Conservation (phyloP, 2,797 vertebrate genomes). For the Helicolenus hilgendorfi region DNA sequence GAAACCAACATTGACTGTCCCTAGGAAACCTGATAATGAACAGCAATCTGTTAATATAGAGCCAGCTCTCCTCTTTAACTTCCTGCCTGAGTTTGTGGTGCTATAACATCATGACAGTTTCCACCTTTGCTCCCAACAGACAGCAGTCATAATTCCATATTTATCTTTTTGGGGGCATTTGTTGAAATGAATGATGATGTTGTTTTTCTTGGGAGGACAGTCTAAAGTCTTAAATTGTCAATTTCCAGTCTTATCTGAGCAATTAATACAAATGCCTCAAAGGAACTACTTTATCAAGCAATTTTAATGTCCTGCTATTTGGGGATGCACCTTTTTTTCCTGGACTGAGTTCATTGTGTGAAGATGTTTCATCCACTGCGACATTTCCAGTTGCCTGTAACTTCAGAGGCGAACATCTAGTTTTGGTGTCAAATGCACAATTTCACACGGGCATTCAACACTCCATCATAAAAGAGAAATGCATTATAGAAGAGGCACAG, state of each 20-base stretch:
- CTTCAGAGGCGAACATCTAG: conserved; percentile 58
- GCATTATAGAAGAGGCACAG: conserved; percentile 64
- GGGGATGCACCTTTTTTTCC: background rate
- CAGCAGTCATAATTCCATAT: background rate
- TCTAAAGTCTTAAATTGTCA: background rate
- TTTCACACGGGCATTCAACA: conserved; percentile 60
- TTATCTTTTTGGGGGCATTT: background rate
- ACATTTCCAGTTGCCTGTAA: conserved; percentile 41
- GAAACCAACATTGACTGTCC: background rate
- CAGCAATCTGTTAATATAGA: background rate
- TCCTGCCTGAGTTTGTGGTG: background rate
- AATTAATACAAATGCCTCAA: conserved; percentile 13
- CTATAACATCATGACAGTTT: background rate
- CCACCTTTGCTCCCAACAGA: background rate
- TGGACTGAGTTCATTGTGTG: conserved; percentile 32
- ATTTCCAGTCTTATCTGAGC: conserved; percentile 14
- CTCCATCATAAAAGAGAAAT: conserved; percentile 74
- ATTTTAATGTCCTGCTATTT: background rate
- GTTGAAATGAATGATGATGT: background rate
- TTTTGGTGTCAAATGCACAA: conserved; percentile 58
- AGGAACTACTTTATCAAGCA: background rate
- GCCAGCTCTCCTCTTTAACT: background rate
- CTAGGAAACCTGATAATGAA: background rate
- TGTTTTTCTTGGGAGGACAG: background rate
- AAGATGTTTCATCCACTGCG: conserved; percentile 29